phyloP scores from a whole-genome alignment of 2,797 vertebrate species.

The Malacoraja senta region DNA sequence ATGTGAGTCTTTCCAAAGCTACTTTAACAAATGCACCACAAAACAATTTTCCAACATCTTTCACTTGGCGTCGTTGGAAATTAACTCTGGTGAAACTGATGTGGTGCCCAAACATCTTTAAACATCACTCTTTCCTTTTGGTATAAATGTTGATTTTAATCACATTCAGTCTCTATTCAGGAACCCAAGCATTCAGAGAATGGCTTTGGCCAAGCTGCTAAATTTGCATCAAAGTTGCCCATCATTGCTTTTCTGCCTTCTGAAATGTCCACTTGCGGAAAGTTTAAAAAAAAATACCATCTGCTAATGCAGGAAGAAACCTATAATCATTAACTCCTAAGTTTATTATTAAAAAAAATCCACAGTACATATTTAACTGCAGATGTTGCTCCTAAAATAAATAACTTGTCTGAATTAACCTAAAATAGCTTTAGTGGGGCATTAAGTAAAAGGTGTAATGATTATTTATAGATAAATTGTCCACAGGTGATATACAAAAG shows the following conservation, averaged over 20 bases:
- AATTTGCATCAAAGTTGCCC: background rate
- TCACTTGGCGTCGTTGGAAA: background rate
- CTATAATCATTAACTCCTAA: background rate
- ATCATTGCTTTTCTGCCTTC: background rate
- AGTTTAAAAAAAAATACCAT: background rate
- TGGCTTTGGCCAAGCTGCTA: background rate
- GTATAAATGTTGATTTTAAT: background rate
- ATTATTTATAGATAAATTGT: background rate
- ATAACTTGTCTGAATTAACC: background rate
- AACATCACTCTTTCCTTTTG: background rate
- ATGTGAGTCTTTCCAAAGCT: background rate
- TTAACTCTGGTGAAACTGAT: background rate
- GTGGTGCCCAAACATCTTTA: too few species aligned
- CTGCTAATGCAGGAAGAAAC: background rate
- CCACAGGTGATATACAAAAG: background rate
- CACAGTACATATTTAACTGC: background rate
- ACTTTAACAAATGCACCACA: background rate
- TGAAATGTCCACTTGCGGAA: background rate
- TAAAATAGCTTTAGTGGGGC: background rate
- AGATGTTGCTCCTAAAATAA: background rate
- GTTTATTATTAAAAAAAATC: too few species aligned
- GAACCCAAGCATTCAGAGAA: background rate
- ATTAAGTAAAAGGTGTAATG: background rate
- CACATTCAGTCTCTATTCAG: background rate
- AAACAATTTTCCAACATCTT: background rate